phyloP scores from a whole-genome alignment of 2,888 invertebrate genomes.

The Antitype chi region DNA sequence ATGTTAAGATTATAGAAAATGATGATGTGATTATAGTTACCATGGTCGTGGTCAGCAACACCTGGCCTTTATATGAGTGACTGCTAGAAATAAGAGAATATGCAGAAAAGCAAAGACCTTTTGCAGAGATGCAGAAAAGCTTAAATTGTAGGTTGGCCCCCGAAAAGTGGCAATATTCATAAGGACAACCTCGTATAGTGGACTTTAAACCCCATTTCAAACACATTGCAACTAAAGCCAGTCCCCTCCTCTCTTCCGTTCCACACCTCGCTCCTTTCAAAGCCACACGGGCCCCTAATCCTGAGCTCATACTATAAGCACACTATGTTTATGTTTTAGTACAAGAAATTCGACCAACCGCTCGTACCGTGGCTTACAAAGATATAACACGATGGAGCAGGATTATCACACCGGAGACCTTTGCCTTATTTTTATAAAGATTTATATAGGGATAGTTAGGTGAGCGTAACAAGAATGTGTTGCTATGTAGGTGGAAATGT shows the following conservation, averaged over 20 bases:
- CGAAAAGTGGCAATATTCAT: background rate
- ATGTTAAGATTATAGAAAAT: background rate
- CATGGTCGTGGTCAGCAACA: background rate
- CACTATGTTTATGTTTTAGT: conserved; percentile 66
- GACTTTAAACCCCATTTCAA: background rate
- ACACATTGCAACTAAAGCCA: background rate
- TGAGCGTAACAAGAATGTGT: conserved; percentile 3
- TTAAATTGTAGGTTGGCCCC: background rate
- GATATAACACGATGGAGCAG: conserved; percentile 64
- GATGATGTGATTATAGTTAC: background rate
- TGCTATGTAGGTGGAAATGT: background rate
- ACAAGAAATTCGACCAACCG: conserved; percentile 66
- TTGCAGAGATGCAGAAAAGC: too few species aligned
- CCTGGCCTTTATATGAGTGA: background rate
- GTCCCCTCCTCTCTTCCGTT: background rate
- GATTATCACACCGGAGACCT: conserved; percentile 59
- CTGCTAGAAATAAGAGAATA: background rate
- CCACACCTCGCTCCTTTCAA: conserved; percentile 35
- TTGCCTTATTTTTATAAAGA: conserved; percentile 56
- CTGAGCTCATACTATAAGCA: conserved; percentile 63
- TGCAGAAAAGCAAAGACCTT: background rate
- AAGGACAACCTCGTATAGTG: too few species aligned
- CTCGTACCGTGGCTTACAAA: conserved; percentile 55
- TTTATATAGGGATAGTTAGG: conserved; percentile 39
- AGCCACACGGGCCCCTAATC: conserved; percentile 63